Conservation (phyloP, 2,888 invertebrate genomes). For the Thereva unica region DNA sequence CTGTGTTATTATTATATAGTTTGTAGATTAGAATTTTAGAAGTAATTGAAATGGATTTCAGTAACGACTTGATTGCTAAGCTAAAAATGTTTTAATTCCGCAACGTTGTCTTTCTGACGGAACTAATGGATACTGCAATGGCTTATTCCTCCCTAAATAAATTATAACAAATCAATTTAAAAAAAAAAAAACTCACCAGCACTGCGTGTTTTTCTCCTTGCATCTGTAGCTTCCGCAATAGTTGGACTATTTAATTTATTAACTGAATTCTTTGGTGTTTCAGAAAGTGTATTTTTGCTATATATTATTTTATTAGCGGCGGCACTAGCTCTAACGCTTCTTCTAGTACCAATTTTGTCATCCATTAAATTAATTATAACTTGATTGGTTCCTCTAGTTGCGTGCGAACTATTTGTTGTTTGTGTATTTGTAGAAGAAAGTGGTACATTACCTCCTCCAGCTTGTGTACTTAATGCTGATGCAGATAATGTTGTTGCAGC, state of each 20-base stretch:
- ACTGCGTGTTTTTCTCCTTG: conserved; percentile 70
- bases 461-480: neutral
- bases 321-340: conserved; percentile 61
- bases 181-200: conserved; percentile 61
- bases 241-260: conserved; percentile 49
- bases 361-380: conserved; percentile 51
- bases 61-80: neutral
- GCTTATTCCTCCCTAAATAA: no score
- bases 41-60: no score
- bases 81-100: conserved; percentile 1
- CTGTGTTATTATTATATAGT: no score
- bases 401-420: conserved; percentile 30
- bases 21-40: no score
- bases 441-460: neutral
- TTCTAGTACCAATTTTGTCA: conserved; percentile 61
- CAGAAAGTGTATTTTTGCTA: conserved; percentile 46
- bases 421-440: conserved; percentile 42
- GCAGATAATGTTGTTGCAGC: conserved; percentile 41
- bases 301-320: conserved; percentile 57
- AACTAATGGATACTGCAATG: neutral
- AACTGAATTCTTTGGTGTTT: conserved; percentile 46
- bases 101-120: neutral
- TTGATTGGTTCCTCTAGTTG: conserved; percentile 39
- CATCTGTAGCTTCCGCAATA: conserved; percentile 46
- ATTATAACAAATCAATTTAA: no score